Percentiles rank a stretch among this genome's conserved stretches.
phyloP scores from a whole-genome alignment of 2,888 invertebrate genomes.

The Caenorhabditis virilis region DNA sequence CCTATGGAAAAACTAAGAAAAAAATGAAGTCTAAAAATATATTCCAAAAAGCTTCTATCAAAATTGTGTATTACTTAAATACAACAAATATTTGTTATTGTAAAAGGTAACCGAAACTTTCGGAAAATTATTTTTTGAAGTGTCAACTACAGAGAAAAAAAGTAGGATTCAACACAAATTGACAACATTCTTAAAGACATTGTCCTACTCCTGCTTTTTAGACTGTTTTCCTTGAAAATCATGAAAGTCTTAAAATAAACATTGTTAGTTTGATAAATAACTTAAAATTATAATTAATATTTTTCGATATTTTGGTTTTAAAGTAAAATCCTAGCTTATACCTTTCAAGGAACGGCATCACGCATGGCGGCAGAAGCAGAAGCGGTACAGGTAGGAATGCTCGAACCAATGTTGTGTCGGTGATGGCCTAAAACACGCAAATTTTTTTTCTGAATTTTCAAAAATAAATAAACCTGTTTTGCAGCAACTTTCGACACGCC shows the following conservation, averaged over 20 bases:
- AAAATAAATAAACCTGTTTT: no score
- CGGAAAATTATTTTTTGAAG: no score
- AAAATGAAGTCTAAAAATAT: no score
- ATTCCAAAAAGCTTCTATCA: no score
- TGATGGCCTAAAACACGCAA: no score
- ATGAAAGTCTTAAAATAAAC: background rate
- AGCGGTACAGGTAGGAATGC: conserved; percentile 65
- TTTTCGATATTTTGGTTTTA: no score
- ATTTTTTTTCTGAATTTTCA: no score
- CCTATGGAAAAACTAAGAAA: no score
- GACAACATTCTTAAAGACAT: background rate
- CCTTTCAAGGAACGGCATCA: conserved; percentile 65
- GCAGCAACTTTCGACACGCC: conserved; percentile 72
- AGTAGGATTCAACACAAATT: background rate
- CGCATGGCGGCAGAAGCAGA: conserved; percentile 59
- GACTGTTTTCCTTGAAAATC: background rate
- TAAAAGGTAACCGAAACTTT: no score
- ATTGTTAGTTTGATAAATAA: background rate
- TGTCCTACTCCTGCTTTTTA: background rate
- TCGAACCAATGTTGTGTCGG: conserved; percentile 62
- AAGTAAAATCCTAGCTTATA: no score
- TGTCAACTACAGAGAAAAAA: background rate
- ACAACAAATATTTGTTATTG: no score
- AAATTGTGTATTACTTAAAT: no score
- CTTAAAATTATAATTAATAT: background rate